Evolutionary conservation across 1,140 invertebrate species (phyloP), one percentile per base, ranked within the genome.

Genomic region (Dinoponera quadriceps): DNA sequence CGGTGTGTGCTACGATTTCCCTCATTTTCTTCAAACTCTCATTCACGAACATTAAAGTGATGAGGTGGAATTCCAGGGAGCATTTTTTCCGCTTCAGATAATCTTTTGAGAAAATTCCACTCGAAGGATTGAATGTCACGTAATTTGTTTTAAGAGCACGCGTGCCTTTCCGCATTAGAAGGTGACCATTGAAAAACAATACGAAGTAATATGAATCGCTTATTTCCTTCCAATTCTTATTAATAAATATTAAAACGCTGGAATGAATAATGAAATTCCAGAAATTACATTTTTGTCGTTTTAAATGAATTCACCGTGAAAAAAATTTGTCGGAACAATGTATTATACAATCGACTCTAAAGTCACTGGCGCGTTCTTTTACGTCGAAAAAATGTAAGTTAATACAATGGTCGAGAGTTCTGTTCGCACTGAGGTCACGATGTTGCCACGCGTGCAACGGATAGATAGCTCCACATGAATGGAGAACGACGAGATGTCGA

Each of bases 381-480:
- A 20, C 4, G n/a, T 20, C 54, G 7, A 5, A 44, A 44, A 48
- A 16, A 4, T 33, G 18, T 25, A 48, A 74, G 22, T n/a, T 44
- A 44, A 44, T 44, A 11, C 38, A 5, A 44, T 44, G 11, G 60
- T 25, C 49, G 57, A 57, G 38, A 59, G 29, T 63, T 29, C 29
- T 60, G 51, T 22, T 85, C 22, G 3, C 18, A n/a, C 44, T 33
- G 54, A 1, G 0, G 59, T 9, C 44, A 74, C 68, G 51, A 74
- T 60, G 69, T 63, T 49, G 71, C 75, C 22, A 57, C 62, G 69
- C 59, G 0, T 9, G 80, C 71, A 84, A 86, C 85, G 29, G 33
- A 18, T 22, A 49, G 38, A 27, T 63, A 69, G 51, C 7, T n/a
- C 5, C 27, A 38, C 57, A n/a, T 77, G 71, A 87, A 83, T 60